Base-by-base conservation (phyloP, 2,113 vertebrate species). In the Brachirus orientalis region DNA sequence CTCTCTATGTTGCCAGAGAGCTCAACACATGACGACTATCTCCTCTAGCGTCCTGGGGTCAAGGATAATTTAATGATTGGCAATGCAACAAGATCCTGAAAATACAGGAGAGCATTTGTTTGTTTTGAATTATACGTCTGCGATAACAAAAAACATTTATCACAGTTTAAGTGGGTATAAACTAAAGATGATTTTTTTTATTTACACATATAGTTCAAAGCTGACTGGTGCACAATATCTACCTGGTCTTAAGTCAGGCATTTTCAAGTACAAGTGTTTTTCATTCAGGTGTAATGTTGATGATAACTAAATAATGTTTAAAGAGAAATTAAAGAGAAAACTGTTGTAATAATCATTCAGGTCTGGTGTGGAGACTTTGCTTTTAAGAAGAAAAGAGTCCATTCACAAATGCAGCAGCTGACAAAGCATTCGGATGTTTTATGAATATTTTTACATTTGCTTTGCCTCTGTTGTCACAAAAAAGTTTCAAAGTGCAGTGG, bases 1-100 rank as follows among this genome's bases (percentile, higher is more conserved):
- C 45, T 58, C 6, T 22, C 60, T 4, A 46, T 89, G 67, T 77
- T 80, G 37, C 79, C 86, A 10, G 87, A 87, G 33, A 86, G 79
- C 47, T 85, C 77, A 20, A 80, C 65, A 14, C 71, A 72, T 14
- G 45, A 28, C 12, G 67, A 62, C 8, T 61, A 55, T 62, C 46
- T 71, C 17, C 48, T 77, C 28, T 81, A 76, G 33, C 19, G 43
- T 22, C 19, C 33, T 19, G 13, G 2, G 3, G 40, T n/a, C 11
- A 45, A 11, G n/a, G 2, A 20, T 28, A 19, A 14, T 19, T 5
- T 10, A 37, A 47, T 35, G 6, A 46, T 20, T 50, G 22, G 9
- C 28, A 35, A 28, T 7, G 12, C 18, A 7, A 53, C 8, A 19
- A 17, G 58, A 19, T 16, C 10, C 16, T 40, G 53, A 22, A 44